Base-by-base conservation (phyloP, 2,888 invertebrate genomes). In the Cecidostiba fungosa region DNA sequence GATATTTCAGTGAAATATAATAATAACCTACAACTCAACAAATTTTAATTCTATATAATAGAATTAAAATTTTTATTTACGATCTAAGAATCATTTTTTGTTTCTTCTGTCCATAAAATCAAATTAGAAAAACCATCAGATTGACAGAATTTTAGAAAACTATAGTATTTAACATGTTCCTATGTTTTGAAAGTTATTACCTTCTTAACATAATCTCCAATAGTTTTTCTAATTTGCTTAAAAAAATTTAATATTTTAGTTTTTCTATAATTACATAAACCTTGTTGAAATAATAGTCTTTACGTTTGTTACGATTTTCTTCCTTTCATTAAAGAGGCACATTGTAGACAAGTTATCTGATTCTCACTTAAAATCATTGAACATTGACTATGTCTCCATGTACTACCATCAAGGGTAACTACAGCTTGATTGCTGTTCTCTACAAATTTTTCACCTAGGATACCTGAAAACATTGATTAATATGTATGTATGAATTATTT, bases 361-460 rank as follows among this genome's bases (percentile, higher is more conserved):
- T 90, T 91, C 54, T 90, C 90, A 76, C 91, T 90, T 54, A 93
- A 81, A 76, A 92, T 89, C 70, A 93, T 88, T 1, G 91, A 88
- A 88, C 93, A 93, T 50, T 89, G 88, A 32, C 88, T 72, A 69
- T 93, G 92, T 81, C 92, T 90, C 92, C 92, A 92, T 84, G 90
- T 91, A 4, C 89, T 86, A 39, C 91, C 92, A 84, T 92, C 92
- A 77, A 89, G 88, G 80, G 88, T 90, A 14, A 89, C 90, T 72
- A 88, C 74, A 87, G 87, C 89, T 62, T 72, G 88, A 87, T 89
- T 85, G 86, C 89, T 81, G 86, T 88, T 74, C 74, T 85, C 70
- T 80, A 26, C 32, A 47, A 85, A 74, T 47, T 88, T 87, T 12
- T 87, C 83, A 16, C 88, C 88, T 86, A 87, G 72, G 80, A 81